phyloP scores from a whole-genome alignment of 2,888 invertebrate genomes.

The Dendrolimus houi region DNA sequence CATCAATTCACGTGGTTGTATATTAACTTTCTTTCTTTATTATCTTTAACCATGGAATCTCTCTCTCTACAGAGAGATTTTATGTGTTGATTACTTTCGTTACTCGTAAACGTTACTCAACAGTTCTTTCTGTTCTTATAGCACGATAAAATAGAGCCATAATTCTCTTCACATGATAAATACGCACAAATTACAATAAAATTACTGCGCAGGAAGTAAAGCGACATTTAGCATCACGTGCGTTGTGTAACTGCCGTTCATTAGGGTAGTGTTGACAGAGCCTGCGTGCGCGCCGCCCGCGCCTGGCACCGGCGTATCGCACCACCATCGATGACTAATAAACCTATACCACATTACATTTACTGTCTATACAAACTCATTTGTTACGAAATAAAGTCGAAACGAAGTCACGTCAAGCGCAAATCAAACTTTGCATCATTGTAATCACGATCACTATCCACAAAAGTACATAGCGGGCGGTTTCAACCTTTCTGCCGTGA shows the following conservation, averaged over 20 bases:
- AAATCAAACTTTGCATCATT: constrained; percentile 26
- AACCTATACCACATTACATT: constrained; percentile 36
- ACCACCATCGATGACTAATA: constrained; percentile 75
- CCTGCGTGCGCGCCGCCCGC: constrained; percentile 70
- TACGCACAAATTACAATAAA: constrained; percentile 72
- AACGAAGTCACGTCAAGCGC: constrained; percentile 7
- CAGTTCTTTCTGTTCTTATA: background rate
- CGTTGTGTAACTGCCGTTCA: constrained; percentile 73
- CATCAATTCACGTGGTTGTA: background rate
- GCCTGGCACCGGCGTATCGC: constrained; percentile 69
- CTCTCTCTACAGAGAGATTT: background rate
- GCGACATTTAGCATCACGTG: constrained; percentile 71
- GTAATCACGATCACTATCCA: constrained; percentile 44
- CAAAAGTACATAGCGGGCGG: constrained; percentile 28
- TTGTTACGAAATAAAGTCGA: constrained; percentile 9
- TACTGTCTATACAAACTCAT: constrained; percentile 16
- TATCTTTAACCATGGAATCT: no score
- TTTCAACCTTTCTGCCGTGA: constrained; percentile 26
- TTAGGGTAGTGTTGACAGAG: constrained; percentile 75
- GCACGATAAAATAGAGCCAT: constrained; percentile 34
- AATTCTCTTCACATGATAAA: constrained; percentile 69
- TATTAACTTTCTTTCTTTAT: background rate
- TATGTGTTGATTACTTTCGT: no score
- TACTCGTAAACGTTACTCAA: no score
- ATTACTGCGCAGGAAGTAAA: constrained; percentile 58